These are phyloP conservation scores for Gymnarchus niloticus DNA, from an alignment of 2,113 vertebrate genomes.

Conservation along the genomic window DNA sequence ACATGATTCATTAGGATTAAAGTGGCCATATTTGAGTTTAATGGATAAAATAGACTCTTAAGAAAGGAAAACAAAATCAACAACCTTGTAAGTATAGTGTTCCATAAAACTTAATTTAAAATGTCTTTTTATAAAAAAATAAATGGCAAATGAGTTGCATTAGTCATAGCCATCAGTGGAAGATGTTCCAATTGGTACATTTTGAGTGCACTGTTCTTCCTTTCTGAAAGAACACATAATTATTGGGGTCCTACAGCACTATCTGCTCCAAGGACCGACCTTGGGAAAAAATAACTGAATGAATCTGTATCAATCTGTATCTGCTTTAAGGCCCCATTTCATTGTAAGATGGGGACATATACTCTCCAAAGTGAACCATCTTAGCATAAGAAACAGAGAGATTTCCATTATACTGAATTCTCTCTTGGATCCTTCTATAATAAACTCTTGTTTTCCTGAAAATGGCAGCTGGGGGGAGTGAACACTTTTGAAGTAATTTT, in stretches of 20 bases:
- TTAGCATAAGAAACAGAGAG: conserved; percentile 5
- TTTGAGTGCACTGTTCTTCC: background rate
- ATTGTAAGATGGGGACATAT: background rate
- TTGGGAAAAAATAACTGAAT: background rate
- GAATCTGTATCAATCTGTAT: background rate
- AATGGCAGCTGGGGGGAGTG: background rate
- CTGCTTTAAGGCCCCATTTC: background rate
- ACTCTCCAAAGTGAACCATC: conserved; percentile 1
- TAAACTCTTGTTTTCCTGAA: conserved; percentile 2
- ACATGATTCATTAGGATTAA: no score
- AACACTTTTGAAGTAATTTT: background rate
- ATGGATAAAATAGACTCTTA: no score
- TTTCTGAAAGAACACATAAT: background rate
- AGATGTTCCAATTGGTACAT: background rate
- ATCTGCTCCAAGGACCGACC: conserved; percentile 5
- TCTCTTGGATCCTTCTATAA: background rate
- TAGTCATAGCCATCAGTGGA: background rate
- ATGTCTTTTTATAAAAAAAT: conserved; percentile 6
- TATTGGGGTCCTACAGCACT: background rate
- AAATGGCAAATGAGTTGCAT: background rate
- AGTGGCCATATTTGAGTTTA: no score
- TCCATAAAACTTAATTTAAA: background rate
- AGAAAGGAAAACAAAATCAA: background rate
- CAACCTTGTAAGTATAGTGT: background rate
- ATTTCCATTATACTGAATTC: conserved; percentile 9